Conservation (phyloP, 2,113 vertebrate species). For the Mobula birostris region DNA sequence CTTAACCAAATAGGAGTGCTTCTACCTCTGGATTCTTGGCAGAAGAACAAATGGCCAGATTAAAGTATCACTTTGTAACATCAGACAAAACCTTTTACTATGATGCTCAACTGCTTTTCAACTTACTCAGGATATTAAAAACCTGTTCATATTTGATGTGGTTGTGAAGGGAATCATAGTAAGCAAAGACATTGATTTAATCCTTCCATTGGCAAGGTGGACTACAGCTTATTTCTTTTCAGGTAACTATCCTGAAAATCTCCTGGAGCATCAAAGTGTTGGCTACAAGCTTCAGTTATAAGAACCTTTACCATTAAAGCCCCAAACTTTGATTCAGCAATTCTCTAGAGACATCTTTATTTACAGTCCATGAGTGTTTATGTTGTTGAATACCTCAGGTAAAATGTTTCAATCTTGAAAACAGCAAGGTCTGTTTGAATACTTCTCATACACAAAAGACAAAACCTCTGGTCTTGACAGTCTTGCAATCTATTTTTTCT, state of each 20-base stretch:
- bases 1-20: not conserved
- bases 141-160: not conserved
- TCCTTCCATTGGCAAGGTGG: not conserved
- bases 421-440: not conserved
- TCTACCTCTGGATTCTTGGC: not conserved
- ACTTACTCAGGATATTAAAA: not conserved
- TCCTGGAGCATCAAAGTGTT: not conserved
- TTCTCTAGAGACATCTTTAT: not conserved
- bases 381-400: not conserved
- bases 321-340: not conserved
- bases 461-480: not conserved
- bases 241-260: not conserved
- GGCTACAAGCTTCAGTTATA: not conserved
- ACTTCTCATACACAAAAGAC: not conserved
- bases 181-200: not conserved
- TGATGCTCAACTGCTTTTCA: not conserved
- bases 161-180: not conserved
- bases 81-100: not conserved
- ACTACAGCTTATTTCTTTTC: not conserved
- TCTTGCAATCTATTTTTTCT: not conserved
- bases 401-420: not conserved
- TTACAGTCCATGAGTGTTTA: not conserved
- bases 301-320: not conserved
- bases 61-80: not conserved
- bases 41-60: not conserved